These are phyloP conservation scores for Latrodectus geometricus DNA, from an alignment of 1,140 invertebrate species.

Conservation along the genomic window DNA sequence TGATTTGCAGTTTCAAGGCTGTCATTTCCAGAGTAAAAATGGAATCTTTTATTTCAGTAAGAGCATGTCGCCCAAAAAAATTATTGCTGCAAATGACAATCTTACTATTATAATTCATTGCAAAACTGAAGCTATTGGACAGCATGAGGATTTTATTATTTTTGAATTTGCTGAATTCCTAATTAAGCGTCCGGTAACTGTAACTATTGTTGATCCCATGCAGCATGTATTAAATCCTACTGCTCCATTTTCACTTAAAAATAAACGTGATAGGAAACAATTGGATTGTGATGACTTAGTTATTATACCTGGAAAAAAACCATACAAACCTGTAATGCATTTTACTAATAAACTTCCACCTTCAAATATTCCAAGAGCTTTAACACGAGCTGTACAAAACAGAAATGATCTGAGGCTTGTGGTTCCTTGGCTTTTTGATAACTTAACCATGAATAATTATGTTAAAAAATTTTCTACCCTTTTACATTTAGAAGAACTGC, in stretches of 20 bases:
- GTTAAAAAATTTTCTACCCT: constrained; percentile 76
- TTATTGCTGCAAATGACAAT: background rate
- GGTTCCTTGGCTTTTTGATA: constrained; percentile 10
- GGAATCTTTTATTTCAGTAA: constrained; percentile 36
- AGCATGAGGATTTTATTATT: constrained; percentile 37
- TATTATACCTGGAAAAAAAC: constrained; percentile 51
- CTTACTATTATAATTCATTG: constrained; percentile 26
- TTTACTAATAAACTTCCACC: constrained; percentile 32
- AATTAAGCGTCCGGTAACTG: constrained; percentile 24
- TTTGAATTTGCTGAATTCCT: constrained; percentile 53
- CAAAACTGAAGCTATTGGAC: constrained; percentile 47
- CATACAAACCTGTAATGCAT: constrained; percentile 31
- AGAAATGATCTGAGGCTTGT: constrained; percentile 8
- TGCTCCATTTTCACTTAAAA: constrained; percentile 18
- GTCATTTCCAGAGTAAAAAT: constrained; percentile 42
- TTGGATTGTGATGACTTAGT: constrained; percentile 29
- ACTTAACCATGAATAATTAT: constrained; percentile 66
- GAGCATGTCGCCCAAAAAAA: background rate
- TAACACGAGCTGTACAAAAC: constrained; percentile 36
- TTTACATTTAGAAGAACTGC: constrained; percentile 82
- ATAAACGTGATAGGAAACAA: constrained; percentile 5
- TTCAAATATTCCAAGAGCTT: constrained; percentile 20
- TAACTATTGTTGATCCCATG: constrained; percentile 44
- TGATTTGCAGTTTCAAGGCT: background rate
- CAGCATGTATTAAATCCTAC: constrained; percentile 46